These are phyloP conservation scores for Zaprionus ghesquierei DNA, from an alignment of 1,140 invertebrate species.

Conservation along the genomic window DNA sequence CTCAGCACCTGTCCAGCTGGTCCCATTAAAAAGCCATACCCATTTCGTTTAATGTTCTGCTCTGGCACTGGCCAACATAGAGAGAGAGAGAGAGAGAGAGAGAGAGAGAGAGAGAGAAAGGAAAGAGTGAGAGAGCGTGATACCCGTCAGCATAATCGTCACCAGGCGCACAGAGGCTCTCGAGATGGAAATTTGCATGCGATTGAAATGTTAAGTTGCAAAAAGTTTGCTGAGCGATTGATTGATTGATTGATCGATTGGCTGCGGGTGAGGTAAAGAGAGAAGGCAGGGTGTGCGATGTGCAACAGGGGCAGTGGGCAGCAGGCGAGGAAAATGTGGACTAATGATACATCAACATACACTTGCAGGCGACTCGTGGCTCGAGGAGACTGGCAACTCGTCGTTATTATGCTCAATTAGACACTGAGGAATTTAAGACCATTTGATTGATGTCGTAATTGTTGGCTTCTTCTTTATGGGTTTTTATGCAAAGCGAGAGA, in stretches of 20 bases:
- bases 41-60: constrained; percentile 11
- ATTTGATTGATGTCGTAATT: constrained; percentile 44
- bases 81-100: not conserved
- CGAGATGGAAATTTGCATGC: constrained; percentile 32
- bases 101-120: not conserved
- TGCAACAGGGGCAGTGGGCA: not conserved
- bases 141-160: constrained; percentile 38
- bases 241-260: constrained; percentile 44
- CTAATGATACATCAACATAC: constrained; percentile 36
- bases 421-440: constrained; percentile 32
- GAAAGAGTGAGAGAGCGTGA: not conserved
- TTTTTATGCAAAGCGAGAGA: not conserved
- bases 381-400: constrained; percentile 2
- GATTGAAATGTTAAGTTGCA: constrained; percentile 50
- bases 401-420: constrained; percentile 48
- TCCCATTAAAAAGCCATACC: constrained; percentile 11
- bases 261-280: not conserved
- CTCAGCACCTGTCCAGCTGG: constrained; percentile 1
- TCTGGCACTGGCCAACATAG: not conserved
- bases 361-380: not conserved
- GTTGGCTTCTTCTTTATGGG: constrained; percentile 3
- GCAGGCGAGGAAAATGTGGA: not conserved
- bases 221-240: constrained; percentile 38
- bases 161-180: constrained; percentile 12
- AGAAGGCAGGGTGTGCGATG: not conserved